Evolutionary conservation across 2,797 vertebrate genomes (phyloP), one percentile per base, ranked within the genome.

Genomic region (Clarias platycephalus): DNA sequence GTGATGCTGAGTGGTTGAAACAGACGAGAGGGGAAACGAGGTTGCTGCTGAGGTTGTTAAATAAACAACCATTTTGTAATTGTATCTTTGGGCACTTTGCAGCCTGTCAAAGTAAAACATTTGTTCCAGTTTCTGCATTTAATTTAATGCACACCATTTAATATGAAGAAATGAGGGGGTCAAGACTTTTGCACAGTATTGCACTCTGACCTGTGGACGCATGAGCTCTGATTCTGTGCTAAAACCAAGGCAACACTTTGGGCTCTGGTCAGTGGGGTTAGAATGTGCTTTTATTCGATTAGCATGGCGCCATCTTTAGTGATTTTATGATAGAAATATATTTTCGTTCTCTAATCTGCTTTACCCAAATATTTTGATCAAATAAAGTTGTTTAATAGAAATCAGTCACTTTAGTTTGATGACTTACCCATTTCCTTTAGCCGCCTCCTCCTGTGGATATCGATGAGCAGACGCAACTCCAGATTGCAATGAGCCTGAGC

Each of bases 401-500:
- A 78, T 24, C 5, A 0, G 63, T 68, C 15, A 49, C 24, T 67
- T n/a, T 67, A 85, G 71, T 37, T 34, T 86, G 75, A 82, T 15
- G 72, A 74, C 81, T 86, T 87, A 40, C 89, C 82, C 87, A 44
- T 92, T 86, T 89, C 91, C 89, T 82, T 80, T 88, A 93, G 89
- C 91, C 86, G 20, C 37, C 37, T 40, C 37, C 90, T 4, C 64
- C 85, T 88, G 94, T 96, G 92, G 96, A 95, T 88, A 95, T 95
- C 86, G 97, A 98, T 0, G 98, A 99, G 92, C 96, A 97, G 94
- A 94, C 96, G 63, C 97, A 99, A 91, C 96, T 99, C 88, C 97
- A 97, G 95, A 95, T 97, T 86, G 98, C 97, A 87, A 94, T 95
- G 89, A 91, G 88, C 86, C 93, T 95, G 92, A 95, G 94, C 93